Conservation (phyloP, 2,888 invertebrate genomes). For the Trissolcus japonicus region DNA sequence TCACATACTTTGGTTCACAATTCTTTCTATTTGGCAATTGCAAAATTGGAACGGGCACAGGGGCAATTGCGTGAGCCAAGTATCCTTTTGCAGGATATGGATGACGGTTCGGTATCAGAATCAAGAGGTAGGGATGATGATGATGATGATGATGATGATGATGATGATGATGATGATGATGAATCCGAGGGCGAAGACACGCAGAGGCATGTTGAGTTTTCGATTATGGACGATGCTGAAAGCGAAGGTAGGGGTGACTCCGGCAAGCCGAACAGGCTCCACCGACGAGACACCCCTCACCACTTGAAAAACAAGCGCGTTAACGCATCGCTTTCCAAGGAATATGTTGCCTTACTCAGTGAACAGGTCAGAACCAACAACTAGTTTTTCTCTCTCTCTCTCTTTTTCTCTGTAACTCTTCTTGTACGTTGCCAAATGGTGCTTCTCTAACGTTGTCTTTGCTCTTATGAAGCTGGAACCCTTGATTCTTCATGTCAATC, state of each 20-base stretch:
- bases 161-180: constrained; percentile 78
- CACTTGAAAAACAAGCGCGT: constrained; percentile 99
- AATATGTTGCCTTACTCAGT: constrained; percentile 85
- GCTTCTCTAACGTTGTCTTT: constrained; percentile 56
- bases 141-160: constrained; percentile 78
- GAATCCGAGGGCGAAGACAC: constrained; percentile 82
- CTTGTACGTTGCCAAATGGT: constrained; percentile 4
- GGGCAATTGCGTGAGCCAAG: constrained; percentile 54
- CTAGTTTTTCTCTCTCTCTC: not conserved
- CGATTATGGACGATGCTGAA: constrained; percentile 72
- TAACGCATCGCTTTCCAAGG: constrained; percentile 81
- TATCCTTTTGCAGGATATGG: constrained; percentile 69
- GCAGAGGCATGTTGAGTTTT: constrained; percentile 74
- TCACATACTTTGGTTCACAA: not conserved
- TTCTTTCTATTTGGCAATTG: constrained; percentile 13
- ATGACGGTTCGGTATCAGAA: constrained; percentile 79
- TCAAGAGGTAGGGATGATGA: constrained; percentile 79
- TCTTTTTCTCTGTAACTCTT: not conserved
- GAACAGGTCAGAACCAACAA: constrained; percentile 79
- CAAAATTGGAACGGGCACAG: constrained; percentile 32
- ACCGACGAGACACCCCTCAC: constrained; percentile 98
- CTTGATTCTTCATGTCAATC: constrained; percentile 42
- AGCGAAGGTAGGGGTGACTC: constrained; percentile 77
- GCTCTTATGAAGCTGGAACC: constrained; percentile 33
- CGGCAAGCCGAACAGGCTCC: constrained; percentile 82